phyloP scores from a whole-genome alignment of 2,113 vertebrate species.

The Gopherus flavomarginatus region DNA sequence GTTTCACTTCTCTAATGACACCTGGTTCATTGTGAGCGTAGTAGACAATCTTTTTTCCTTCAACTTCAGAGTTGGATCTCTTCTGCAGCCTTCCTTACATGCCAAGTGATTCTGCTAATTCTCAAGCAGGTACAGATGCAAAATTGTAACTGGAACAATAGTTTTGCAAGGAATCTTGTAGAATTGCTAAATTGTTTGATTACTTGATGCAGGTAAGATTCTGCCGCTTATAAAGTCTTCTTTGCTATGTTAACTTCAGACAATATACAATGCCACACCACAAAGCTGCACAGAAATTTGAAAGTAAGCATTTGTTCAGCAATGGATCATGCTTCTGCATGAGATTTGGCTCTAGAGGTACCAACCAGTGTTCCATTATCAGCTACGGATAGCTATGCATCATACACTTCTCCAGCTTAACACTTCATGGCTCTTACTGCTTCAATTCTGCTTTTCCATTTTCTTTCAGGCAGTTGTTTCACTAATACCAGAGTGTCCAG shows the following conservation, averaged over 20 bases:
- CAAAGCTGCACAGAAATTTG: background rate
- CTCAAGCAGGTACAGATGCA: background rate
- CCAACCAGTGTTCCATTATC: background rate
- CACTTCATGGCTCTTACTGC: background rate
- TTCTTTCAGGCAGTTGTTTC: background rate
- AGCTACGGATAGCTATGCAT: background rate
- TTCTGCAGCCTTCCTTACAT: background rate
- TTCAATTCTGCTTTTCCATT: background rate
- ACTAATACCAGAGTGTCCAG: background rate
- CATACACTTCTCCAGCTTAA: background rate
- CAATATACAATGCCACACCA: background rate
- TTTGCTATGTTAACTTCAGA: background rate
- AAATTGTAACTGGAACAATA: background rate
- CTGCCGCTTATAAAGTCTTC: background rate
- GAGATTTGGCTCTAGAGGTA: background rate
- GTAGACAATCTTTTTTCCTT: background rate
- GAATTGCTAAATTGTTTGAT: background rate
- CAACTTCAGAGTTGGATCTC: background rate
- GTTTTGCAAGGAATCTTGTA: background rate
- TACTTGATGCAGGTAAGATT: background rate
- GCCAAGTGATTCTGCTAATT: background rate
- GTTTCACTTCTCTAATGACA: background rate
- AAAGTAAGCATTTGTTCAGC: background rate
- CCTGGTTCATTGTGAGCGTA: background rate
- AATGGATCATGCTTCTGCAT: background rate